A percentile compares a stretch with the other conserved stretches of the same genome.
Evolutionary conservation across 1,140 invertebrate species (phyloP).

Genomic region (Xylocopa sonorina): DNA sequence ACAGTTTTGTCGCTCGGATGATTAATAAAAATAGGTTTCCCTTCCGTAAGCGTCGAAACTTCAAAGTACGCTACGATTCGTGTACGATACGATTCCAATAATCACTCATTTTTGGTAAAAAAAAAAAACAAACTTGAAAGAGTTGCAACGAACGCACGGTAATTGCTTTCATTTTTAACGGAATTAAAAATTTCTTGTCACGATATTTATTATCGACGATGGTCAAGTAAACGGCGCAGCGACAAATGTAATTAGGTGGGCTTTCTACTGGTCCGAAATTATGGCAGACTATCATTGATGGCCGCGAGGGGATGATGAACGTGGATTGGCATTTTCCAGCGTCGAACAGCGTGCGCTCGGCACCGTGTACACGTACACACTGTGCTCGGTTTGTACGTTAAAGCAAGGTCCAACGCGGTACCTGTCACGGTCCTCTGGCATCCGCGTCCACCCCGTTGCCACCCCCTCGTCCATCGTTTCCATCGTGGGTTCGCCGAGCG

Average conservation of each 20-base stretch:
- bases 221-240: neutral
- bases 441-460: conserved; percentile 3
- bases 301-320: conserved; percentile 47
- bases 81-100: no score
- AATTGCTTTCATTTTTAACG: no score
- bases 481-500: conserved; percentile 47
- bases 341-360: conserved; percentile 24
- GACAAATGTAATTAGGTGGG: conserved; percentile 34
- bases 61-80: no score
- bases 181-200: no score
- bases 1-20: neutral
- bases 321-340: conserved; percentile 51
- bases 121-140: neutral
- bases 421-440: conserved; percentile 50
- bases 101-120: no score
- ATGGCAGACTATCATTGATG: conserved; percentile 49
- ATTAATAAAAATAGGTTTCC: neutral
- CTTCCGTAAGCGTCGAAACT: no score
- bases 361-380: conserved; percentile 45
- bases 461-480: conserved; percentile 1
- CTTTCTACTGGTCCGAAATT: conserved; percentile 16
- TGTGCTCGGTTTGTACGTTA: conserved; percentile 51
- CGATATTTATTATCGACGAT: no score
- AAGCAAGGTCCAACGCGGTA: conserved; percentile 55
- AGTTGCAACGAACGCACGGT: no score